Base-by-base conservation (phyloP, 1,140 invertebrate species). In the Periplaneta americana region DNA sequence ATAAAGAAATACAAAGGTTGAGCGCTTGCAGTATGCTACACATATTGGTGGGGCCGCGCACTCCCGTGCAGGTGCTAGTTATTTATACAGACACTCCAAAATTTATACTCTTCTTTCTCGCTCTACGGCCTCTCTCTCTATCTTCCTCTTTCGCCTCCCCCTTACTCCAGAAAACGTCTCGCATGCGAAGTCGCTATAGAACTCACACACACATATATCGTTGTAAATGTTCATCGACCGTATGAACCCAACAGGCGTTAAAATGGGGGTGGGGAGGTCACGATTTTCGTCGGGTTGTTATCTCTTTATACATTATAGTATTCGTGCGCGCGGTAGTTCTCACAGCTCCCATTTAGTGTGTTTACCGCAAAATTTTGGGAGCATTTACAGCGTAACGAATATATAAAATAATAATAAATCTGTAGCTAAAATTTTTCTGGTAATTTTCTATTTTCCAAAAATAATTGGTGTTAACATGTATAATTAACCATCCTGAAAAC, bases 31-130 rank as follows among this genome's bases (percentile, higher is more conserved):
- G 33, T 78, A 22, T 18, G 17, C 15, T 28, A n/a, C 74, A 31
- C 74, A 28, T 36, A 34, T 36, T 34, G 34, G 75, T 35, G 15
- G 11, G 34, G 32, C 32, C 0, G 75, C 32, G 75, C 75, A 6
- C 13, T 36, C 17, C 31, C 34, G 32, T 78, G 76, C 76, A 78
- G 76, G 76, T 78, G 76, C 35, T 78, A 78, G 76, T 78, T 78
- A 78, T 78, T 78, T 78, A 78, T 78, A 39, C 76, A 78, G 76
- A 78, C 76, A 78, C 76, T 78, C 76, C 76, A 36, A 78, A 78
- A 78, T 80, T 80, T 77, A 77, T 79, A 36, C 78, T 82, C 18
- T 34, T 83, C 74, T 13, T 34, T 83, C 37, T 81, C 78, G 77
- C 32, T 81, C 66, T 84, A 22, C 76, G 39, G 39, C 15, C 78